Base-by-base conservation (phyloP, 2,888 invertebrate genomes). In the Folsomia candida region DNA sequence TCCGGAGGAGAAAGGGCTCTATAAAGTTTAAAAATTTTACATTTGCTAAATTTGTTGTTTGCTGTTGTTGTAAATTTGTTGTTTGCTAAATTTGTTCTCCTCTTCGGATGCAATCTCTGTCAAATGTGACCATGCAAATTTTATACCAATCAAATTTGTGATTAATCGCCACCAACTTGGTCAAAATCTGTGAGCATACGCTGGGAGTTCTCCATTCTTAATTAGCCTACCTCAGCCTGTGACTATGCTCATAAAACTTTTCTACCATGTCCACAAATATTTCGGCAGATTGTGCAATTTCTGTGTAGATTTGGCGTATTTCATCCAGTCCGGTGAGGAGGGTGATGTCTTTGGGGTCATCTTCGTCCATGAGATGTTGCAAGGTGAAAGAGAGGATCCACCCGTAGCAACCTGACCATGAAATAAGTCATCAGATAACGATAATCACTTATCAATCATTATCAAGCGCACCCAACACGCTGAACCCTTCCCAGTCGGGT, bases 321-420 rank as follows among this genome's bases (percentile, higher is more conserved):
- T 60, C 59, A 2, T 20, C 25, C 0, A 71, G 24, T 51, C 67
- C 63, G 22, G 59, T 27, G 28, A 65, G 63, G 67, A 68, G 67
- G n/a, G 37, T 25, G n/a, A 37, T 0, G 64, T 58, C 51, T 25
- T 60, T 67, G 9, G 47, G 27, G n/a, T 57, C 24, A 14, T 68
- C 68, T 22, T 64, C 58, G 51, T 74, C 74, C 0, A 72, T 47
- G 11, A 76, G 54, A 68, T 71, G 69, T 22, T 74, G 76, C 11
- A 68, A 51, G 0, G 69, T 47, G 25, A 64, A 76, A n/a, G 66
- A 69, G 2, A 76, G 58, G 1, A 76, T 60, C 76, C 76, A 76
- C 14, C 66, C 61, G 64, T 73, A 69, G 9, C 76, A 47, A 9
- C 47, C 47, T 47, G 9, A n/a, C n/a, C n/a, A n/a, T n/a, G n/a